Base-by-base conservation (phyloP, 1,140 invertebrate species). In the Tetragnatha versicolor region DNA sequence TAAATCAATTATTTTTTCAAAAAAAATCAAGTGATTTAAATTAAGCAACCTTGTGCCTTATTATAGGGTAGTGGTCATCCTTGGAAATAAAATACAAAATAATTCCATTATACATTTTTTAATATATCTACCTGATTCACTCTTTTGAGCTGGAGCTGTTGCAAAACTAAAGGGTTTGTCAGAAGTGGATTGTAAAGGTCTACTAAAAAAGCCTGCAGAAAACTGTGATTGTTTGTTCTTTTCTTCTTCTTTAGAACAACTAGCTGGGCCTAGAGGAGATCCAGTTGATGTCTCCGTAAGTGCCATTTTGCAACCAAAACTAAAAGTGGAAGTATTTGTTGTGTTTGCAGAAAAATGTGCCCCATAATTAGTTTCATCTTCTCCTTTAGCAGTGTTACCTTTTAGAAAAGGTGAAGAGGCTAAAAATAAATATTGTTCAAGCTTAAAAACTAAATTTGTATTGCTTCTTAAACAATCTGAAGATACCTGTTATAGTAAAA, bases 301-400 rank as follows among this genome's bases (percentile, higher is more conserved):
- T 27, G 51, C 47, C 51, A 81, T n/a, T 25, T 68, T 68, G 3
- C 70, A 73, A 55, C 79, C 79, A 69, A 81, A 81, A 31, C 78
- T 81, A 63, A 81, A 82, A 4, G 77, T 75, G 51, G 77, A 76
- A 22, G 65, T 81, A n/a, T 58, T 63, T 27, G 78, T 76, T 17
- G 80, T 79, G 4, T 60, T 79, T 17, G 76, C 39, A 22, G 42
- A 39, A 79, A 79, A 79, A 47, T 69, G 31, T 42, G 76, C 76
- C 10, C 76, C 76, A 49, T 79, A 79, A 37, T 77, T 61, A 20
- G 73, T 77, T 49, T 75, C 72, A 9, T 77, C 73, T 39, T 77
- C 61, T 29, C 66, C 49, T 1, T 61, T 55, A 39, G 31, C 14
- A 39, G 3, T 39, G 20, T 61, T 47, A 47, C 31, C 27, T 31